phyloP scores from a whole-genome alignment of 2,888 invertebrate species.

The Sympetrum striolatum region DNA sequence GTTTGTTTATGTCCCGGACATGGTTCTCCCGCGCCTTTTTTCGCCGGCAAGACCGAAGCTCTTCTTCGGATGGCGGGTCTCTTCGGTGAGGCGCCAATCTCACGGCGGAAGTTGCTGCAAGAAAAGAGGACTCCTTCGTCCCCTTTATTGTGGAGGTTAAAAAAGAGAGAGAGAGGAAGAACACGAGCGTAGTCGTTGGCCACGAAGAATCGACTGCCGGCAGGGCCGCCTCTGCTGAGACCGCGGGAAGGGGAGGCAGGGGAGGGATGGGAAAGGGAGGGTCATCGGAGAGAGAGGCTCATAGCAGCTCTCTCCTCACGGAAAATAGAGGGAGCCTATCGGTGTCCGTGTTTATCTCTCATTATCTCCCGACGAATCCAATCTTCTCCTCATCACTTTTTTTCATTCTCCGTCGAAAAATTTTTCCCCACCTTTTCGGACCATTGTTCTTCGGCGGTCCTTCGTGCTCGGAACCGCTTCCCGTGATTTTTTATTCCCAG shows the following conservation, averaged over 20 bases:
- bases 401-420: background rate
- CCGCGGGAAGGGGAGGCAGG: background rate
- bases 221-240: background rate
- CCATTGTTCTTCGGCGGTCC: background rate
- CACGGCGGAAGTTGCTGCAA: background rate
- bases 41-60: background rate
- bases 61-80: background rate
- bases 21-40: background rate
- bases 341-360: background rate
- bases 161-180: background rate
- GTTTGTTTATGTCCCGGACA: background rate
- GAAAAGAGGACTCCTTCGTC: background rate
- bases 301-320: background rate
- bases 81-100: background rate
- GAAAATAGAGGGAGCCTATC: background rate
- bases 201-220: conserved; percentile 30
- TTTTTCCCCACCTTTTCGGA: background rate
- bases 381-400: background rate
- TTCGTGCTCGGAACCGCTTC: background rate
- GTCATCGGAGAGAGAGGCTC: background rate
- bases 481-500: background rate
- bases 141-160: background rate
- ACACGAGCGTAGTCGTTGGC: conserved; percentile 8
- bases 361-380: background rate
- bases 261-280: background rate